Evolutionary conservation across 2,888 invertebrate genomes (phyloP).

Genomic region (Apotomis betuletana): DNA sequence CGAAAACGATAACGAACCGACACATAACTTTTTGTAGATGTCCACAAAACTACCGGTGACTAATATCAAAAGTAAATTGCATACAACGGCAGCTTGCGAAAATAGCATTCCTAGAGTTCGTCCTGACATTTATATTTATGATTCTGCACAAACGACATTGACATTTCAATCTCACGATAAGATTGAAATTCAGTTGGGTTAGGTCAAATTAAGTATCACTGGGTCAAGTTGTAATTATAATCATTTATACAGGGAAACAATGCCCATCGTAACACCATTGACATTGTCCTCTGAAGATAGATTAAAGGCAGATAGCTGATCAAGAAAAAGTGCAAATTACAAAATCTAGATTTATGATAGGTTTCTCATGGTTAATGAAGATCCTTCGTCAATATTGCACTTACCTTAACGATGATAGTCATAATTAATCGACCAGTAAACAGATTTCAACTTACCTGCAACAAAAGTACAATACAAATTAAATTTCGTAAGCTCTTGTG

Average conservation of each 20-base stretch:
- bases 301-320: neutral
- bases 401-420: constrained; percentile 24
- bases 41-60: too few species aligned
- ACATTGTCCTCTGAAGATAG: constrained; percentile 1
- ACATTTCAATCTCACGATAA: neutral
- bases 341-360: constrained; percentile 1
- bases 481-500: constrained; percentile 46
- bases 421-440: neutral
- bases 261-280: neutral
- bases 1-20: too few species aligned
- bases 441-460: constrained; percentile 58
- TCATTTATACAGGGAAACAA: neutral
- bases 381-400: constrained; percentile 2
- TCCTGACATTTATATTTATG: neutral
- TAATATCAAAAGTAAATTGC: too few species aligned
- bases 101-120: too few species aligned
- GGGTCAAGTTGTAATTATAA: neutral
- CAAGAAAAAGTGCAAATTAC: neutral
- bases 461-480: constrained; percentile 57
- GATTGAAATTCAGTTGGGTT: neutral
- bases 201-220: neutral
- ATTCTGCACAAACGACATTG: neutral
- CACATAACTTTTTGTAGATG: too few species aligned
- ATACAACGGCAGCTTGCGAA: too few species aligned
- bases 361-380: neutral